Evolutionary conservation across 2,113 vertebrate species (phyloP).

Genomic region (Centropus bengalensis): DNA sequence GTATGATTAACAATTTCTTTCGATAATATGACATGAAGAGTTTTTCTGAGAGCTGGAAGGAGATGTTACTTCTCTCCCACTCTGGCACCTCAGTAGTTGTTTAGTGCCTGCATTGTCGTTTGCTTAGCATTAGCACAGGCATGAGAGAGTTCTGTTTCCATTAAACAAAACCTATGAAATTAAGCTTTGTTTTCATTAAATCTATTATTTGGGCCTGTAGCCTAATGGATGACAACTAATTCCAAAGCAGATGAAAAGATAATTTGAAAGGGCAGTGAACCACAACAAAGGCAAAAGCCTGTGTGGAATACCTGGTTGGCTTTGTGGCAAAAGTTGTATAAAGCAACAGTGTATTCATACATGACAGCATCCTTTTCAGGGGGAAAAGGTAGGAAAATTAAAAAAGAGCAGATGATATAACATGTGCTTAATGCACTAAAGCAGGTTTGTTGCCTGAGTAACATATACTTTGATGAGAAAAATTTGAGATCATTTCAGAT

Average conservation of each 20-base stretch:
- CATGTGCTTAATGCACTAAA: constrained; percentile 16
- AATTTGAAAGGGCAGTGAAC: constrained; percentile 5
- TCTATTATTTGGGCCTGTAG: background rate
- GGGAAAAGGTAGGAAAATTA: constrained; percentile 29
- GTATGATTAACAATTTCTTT: background rate
- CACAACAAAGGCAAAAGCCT: background rate
- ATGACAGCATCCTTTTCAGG: constrained; percentile 18
- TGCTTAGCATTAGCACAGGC: background rate
- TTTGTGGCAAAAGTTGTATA: background rate
- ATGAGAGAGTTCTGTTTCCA: background rate
- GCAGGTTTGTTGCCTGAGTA: background rate
- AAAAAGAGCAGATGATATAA: constrained; percentile 9
- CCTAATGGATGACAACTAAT: background rate
- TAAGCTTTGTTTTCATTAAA: background rate
- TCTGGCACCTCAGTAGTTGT: background rate
- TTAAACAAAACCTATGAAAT: background rate
- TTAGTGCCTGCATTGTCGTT: background rate
- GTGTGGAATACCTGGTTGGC: background rate
- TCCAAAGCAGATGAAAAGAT: constrained; percentile 7
- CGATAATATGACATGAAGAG: accelerated
- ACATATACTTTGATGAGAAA: constrained; percentile 44
- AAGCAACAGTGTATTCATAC: background rate
- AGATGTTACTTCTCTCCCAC: background rate
- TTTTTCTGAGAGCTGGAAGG: background rate
- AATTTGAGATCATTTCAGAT: constrained; percentile 39